phyloP scores from a whole-genome alignment of 2,797 vertebrate genomes.

The Taenioides sp. region DNA sequence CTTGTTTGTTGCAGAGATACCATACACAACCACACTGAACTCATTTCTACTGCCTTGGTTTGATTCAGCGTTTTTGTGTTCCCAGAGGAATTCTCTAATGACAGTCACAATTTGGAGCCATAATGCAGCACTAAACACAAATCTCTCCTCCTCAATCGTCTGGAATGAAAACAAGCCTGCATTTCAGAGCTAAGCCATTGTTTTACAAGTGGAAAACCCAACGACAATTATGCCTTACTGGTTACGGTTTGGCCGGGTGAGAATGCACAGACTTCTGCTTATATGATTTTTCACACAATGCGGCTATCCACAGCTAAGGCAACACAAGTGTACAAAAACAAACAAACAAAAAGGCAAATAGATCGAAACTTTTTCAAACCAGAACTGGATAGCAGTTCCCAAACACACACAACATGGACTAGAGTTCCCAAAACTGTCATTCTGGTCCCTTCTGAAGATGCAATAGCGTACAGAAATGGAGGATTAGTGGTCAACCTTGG shows the following conservation, averaged over 20 bases:
- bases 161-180: constrained; percentile 65
- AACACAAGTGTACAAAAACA: constrained; percentile 68
- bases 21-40: constrained; percentile 45
- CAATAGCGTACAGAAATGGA: constrained; percentile 68
- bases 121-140: constrained; percentile 61
- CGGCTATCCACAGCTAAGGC: constrained; percentile 54
- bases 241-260: constrained; percentile 66
- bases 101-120: constrained; percentile 64
- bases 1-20: constrained; percentile 66
- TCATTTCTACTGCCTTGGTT: constrained; percentile 61
- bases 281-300: constrained; percentile 40
- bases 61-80: constrained; percentile 64
- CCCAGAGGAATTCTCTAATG: constrained; percentile 69
- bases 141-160: constrained; percentile 54
- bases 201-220: constrained; percentile 81
- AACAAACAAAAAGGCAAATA: constrained; percentile 55
- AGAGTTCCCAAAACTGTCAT: constrained; percentile 66
- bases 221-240: constrained; percentile 72
- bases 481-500: constrained; percentile 76
- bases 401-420: constrained; percentile 48
- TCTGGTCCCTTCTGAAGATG: constrained; percentile 42
- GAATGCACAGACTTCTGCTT: constrained; percentile 51
- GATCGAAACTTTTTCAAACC: constrained; percentile 50
- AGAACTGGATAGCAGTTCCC: constrained; percentile 24
- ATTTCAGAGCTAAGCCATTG: constrained; percentile 72